Evolutionary conservation across 2,888 invertebrate genomes (phyloP).

Genomic region (Xylophagus ater): DNA sequence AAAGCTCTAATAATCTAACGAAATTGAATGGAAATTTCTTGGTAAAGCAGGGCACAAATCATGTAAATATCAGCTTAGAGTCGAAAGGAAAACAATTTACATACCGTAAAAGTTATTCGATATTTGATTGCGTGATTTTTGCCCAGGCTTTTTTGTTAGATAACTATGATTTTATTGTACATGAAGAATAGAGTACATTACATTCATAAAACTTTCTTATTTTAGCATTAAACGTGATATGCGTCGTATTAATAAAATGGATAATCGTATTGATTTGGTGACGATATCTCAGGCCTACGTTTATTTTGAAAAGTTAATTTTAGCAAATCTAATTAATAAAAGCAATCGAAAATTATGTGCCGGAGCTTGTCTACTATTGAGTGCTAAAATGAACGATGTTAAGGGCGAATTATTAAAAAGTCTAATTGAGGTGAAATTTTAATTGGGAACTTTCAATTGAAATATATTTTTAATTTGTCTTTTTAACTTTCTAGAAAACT

Average conservation of each 20-base stretch:
- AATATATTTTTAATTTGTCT: conserved; percentile 1
- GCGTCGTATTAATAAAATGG: conserved; percentile 79
- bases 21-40: too few species aligned
- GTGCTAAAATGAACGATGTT: conserved; percentile 94
- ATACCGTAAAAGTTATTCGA: neutral
- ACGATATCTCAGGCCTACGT: conserved; percentile 95
- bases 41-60: too few species aligned
- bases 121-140: too few species aligned
- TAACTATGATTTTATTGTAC: neutral
- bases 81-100: too few species aligned
- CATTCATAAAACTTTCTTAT: conserved; percentile 17
- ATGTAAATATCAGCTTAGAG: too few species aligned
- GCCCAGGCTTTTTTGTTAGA: too few species aligned
- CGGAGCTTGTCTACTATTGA: conserved; percentile 84
- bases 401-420: conserved; percentile 80
- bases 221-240: conserved; percentile 89
- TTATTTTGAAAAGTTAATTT: conserved; percentile 94
- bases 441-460: neutral
- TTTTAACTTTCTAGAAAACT: conserved; percentile 52
- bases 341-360: conserved; percentile 92
- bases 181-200: neutral
- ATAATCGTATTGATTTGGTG: conserved; percentile 71
- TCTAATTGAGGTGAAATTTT: conserved; percentile 65
- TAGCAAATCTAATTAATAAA: conserved; percentile 86
- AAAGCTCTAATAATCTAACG: too few species aligned